These are phyloP conservation scores for Vireo altiloquus DNA, from an alignment of 2,113 vertebrate genomes.

Conservation along the genomic window DNA sequence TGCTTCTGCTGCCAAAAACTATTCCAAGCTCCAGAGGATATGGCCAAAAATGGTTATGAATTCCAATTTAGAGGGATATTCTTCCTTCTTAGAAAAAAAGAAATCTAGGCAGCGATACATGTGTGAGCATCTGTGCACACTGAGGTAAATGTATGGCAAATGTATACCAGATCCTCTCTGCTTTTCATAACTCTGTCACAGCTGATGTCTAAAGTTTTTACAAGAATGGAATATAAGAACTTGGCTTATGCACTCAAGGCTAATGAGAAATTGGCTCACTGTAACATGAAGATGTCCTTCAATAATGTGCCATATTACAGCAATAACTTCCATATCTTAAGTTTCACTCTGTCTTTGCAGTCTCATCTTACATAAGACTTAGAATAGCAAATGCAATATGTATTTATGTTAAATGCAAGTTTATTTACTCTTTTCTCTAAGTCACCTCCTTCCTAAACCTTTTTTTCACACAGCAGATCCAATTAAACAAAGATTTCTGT, in stretches of 20 bases:
- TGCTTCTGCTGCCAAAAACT: slow-evolving; percentile 8
- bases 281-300: background rate
- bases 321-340: background rate
- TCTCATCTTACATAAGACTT: background rate
- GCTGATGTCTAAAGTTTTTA: background rate
- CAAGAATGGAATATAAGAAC: background rate
- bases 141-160: background rate
- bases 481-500: background rate
- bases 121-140: rapidly evolving
- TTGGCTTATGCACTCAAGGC: background rate
- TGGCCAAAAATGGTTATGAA: slow-evolving; percentile 49
- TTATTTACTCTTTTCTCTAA: background rate
- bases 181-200: background rate
- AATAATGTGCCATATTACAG: background rate
- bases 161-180: background rate
- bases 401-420: background rate
- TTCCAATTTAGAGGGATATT: background rate
- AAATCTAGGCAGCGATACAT: background rate
- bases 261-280: background rate
- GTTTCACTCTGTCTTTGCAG: background rate
- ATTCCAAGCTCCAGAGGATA: background rate
- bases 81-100: background rate
- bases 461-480: background rate
- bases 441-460: background rate
- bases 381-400: background rate